A percentile compares a stretch with the other conserved stretches of the same genome.
phyloP scores from a whole-genome alignment of 1,140 invertebrate species.

The Pseudoatta argentina region DNA sequence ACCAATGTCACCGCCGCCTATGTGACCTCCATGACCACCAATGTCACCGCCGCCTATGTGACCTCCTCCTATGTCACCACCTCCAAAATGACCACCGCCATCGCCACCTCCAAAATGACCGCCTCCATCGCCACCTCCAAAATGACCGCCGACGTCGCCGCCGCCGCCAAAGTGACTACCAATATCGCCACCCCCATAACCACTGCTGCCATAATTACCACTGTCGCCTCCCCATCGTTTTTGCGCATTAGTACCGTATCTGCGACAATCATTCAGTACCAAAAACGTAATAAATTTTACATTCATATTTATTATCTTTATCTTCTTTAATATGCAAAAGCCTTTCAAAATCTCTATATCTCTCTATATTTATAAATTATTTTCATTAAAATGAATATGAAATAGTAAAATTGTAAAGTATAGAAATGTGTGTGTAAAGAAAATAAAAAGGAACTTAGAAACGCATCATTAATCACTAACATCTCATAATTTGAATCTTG shows the following conservation, averaged over 20 bases:
- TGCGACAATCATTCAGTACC: conserved; percentile 28
- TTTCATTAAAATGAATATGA: conserved; percentile 12
- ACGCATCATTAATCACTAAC: not conserved
- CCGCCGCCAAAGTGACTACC: not conserved
- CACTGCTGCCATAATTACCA: not conserved
- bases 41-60: conserved; percentile 63
- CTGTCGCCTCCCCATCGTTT: conserved; percentile 75
- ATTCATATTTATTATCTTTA: not conserved
- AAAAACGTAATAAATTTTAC: not conserved
- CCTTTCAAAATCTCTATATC: not conserved
- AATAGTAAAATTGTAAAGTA: not conserved
- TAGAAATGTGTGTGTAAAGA: not conserved
- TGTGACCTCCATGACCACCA: conserved; percentile 49
- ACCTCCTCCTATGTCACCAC: conserved; percentile 5
- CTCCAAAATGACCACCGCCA: conserved; percentile 66
- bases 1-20: conserved; percentile 28
- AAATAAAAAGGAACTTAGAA: not conserved
- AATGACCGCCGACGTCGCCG: not conserved
- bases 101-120: not conserved
- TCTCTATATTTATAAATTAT: not conserved
- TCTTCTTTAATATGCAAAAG: not conserved
- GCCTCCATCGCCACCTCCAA: not conserved
- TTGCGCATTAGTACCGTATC: conserved; percentile 80
- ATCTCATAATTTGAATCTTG: not conserved
- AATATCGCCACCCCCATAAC: conserved; percentile 14